phyloP scores from a whole-genome alignment of 2,797 vertebrate genomes.

The Sebastes flavidus region DNA sequence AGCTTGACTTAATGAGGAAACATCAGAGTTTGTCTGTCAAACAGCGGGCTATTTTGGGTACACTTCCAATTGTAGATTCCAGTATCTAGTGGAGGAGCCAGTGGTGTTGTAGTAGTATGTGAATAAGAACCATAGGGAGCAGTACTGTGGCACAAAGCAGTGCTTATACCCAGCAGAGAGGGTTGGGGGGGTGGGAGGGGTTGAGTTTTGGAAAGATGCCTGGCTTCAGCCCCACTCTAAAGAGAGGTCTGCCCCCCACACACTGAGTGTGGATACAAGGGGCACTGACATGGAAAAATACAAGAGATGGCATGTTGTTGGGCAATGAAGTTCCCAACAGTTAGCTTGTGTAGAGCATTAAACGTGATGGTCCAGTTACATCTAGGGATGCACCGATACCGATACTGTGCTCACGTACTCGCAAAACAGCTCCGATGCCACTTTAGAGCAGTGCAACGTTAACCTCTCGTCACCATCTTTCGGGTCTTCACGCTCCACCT shows the following conservation, averaged over 20 bases:
- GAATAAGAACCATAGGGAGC: conserved; percentile 68
- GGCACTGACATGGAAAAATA: conserved; percentile 80
- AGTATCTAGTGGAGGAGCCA: conserved; percentile 43
- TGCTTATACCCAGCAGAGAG: conserved; percentile 67
- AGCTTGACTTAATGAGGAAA: conserved; percentile 45
- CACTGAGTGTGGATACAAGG: conserved; percentile 67
- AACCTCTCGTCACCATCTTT: no score
- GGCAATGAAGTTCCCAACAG: conserved; percentile 58
- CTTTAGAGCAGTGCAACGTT: no score
- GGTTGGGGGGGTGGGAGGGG: conserved; percentile 40
- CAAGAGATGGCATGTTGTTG: conserved; percentile 72
- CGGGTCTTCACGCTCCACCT: no score
- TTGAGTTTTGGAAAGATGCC: conserved; percentile 73
- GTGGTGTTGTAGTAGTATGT: conserved; percentile 62
- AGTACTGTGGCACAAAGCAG: conserved; percentile 63
- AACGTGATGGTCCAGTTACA: conserved; percentile 16
- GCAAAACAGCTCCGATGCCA: no score
- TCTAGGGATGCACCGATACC: no score
- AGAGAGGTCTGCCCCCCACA: conserved; percentile 73
- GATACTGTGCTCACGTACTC: no score
- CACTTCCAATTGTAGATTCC: conserved; percentile 49
- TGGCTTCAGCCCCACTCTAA: conserved; percentile 64
- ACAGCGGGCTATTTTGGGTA: conserved; percentile 48
- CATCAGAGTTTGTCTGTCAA: conserved; percentile 47
- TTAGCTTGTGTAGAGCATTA: conserved; percentile 49